phyloP scores from a whole-genome alignment of 2,888 invertebrate genomes.

The Zhengitettix transpicula region DNA sequence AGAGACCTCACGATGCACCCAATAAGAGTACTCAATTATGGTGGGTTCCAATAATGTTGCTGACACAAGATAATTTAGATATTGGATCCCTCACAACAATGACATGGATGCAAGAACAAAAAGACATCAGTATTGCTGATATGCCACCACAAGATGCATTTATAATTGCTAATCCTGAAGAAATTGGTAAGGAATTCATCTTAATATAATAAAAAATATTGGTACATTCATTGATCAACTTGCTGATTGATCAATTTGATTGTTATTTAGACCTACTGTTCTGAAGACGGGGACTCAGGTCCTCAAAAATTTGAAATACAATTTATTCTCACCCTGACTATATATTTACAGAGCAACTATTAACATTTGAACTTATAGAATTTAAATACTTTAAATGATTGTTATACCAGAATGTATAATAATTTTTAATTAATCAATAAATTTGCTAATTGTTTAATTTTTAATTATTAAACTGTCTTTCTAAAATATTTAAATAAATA shows the following conservation, averaged over 20 bases:
- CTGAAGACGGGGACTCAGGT: too few relatives aligned
- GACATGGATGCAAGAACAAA: slow-evolving; percentile 44
- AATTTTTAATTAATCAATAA: too few relatives aligned
- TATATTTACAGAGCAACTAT: too few relatives aligned
- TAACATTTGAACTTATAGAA: too few relatives aligned
- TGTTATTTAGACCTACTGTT: too few relatives aligned
- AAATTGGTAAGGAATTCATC: slow-evolving; percentile 42
- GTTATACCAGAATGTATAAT: background rate
- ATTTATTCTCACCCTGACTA: too few relatives aligned
- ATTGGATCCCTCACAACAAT: slow-evolving; percentile 26
- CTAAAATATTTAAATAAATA: background rate
- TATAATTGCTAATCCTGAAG: slow-evolving; percentile 66
- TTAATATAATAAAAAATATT: too few relatives aligned
- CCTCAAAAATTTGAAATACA: too few relatives aligned
- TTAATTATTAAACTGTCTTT: background rate
- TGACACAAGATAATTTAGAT: slow-evolving; percentile 38
- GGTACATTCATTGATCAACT: too few relatives aligned
- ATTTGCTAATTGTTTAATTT: too few relatives aligned
- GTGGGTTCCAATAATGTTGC: slow-evolving; percentile 55
- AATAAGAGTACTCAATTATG: slow-evolving; percentile 52
- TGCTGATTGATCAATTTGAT: too few relatives aligned
- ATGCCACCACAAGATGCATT: slow-evolving; percentile 43
- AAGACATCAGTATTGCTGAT: slow-evolving; percentile 32
- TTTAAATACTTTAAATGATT: too few relatives aligned
- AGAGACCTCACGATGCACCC: slow-evolving; percentile 53